Base-by-base conservation (phyloP, 2,888 invertebrate species). In the Calameuta idolon region DNA sequence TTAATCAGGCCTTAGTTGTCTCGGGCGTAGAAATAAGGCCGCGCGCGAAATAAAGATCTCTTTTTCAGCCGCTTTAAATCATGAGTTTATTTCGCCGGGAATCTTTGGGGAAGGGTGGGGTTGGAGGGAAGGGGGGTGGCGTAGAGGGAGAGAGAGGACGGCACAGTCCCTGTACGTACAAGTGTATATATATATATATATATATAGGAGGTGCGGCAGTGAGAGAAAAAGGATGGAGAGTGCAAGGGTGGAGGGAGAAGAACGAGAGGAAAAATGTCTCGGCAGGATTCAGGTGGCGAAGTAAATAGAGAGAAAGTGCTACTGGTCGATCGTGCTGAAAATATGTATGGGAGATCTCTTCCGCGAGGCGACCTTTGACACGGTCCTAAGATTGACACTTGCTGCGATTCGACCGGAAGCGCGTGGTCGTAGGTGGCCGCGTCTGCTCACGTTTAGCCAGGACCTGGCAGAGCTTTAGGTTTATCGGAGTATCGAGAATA, bases 1-100 rank as follows among this genome's bases (percentile, higher is more conserved):
- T 90, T 90, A 90, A 90, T 90, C 90, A 90, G 87, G 85, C 85
- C 87, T 87, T 84, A 83, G 87, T 85, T 87, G 85, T 85, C 86
- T 84, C 81, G 80, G 76, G 80, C 79, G 83, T 79, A 82, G 84
- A 86, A 87, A 86, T 87, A 86, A 87, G 86, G 80, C 82, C 80
- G 81, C 81, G 82, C 82, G 85, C 82, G 83, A 88, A 88, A 89
- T 88, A 87, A 89, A 87, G 87, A 87, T 88, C 87, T 86, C 84
- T 85, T 86, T 87, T 87, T 86, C 85, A 83, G 83, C 83, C 82
- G 84, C 85, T 84, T 87, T 90, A 89, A 90, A 89, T 90, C 89
- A 89, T 86, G 87, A 89, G 89, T 90, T 89, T 89, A 88, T 89
- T 89, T 87, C 83, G 81, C 80, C 77, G 79, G 83, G 80, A 79